Conservation (phyloP, 2,113 vertebrate species). For the Pantherophis guttatus region DNA sequence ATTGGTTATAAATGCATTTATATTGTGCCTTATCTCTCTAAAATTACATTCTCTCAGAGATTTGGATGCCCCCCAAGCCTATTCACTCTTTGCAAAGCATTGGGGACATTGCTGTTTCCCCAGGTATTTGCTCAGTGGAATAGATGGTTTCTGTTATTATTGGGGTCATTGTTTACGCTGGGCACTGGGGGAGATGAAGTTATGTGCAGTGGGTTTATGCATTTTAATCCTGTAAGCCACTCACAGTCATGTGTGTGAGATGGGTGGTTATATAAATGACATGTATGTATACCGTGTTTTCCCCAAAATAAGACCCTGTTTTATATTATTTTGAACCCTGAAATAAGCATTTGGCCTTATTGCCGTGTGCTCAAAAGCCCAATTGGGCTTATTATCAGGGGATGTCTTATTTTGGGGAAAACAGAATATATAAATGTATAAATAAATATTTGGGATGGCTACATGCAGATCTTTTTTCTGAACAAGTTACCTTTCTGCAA, state of each 20-base stretch:
- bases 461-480: not conserved
- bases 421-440: not conserved
- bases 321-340: too few species aligned
- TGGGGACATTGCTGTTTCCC: not conserved
- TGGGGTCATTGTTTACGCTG: not conserved
- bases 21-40: not conserved
- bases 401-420: too few species aligned
- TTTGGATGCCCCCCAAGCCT: not conserved
- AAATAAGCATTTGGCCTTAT: too few species aligned
- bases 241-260: not conserved
- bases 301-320: too few species aligned
- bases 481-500: not conserved
- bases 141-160: too few species aligned
- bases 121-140: too few species aligned
- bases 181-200: not conserved
- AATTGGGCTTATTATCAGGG: too few species aligned
- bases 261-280: not conserved
- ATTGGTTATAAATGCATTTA: not conserved
- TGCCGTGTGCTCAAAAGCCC: too few species aligned
- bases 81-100: not conserved
- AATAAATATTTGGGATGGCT: not conserved
- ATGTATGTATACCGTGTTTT: not conserved
- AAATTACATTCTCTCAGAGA: not conserved
- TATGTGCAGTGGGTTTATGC: not conserved
- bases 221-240: not conserved